Evolutionary conservation across 2,888 invertebrate genomes (phyloP).

Genomic region (Eledona agricola): DNA sequence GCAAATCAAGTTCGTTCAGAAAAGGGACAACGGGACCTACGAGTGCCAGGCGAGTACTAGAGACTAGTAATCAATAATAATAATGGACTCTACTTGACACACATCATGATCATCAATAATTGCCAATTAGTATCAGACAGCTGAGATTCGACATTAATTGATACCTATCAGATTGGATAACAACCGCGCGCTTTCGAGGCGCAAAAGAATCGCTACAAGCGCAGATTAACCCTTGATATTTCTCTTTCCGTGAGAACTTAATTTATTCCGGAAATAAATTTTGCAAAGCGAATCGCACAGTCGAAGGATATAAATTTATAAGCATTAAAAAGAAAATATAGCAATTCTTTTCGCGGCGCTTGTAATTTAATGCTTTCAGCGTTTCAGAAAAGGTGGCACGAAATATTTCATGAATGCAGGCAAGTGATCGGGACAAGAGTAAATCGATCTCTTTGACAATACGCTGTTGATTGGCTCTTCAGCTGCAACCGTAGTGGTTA

Average conservation of each 20-base stretch:
- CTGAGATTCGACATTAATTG: conserved; percentile 29
- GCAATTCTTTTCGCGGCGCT: conserved; percentile 32
- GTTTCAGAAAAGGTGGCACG: conserved; percentile 18
- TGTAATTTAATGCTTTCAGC: conserved; percentile 33
- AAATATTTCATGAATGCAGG: conserved; percentile 29
- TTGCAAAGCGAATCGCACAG: conserved; percentile 25
- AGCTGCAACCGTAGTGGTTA: no score
- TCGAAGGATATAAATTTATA: conserved; percentile 33
- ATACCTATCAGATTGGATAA: conserved; percentile 22
- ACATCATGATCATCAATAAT: conserved; percentile 37
- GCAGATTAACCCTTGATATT: conserved; percentile 21
- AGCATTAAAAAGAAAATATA: conserved; percentile 34
- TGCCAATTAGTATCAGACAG: conserved; percentile 34
- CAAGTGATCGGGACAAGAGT: no score
- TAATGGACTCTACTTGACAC: no score
- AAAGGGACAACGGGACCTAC: conserved; percentile 92
- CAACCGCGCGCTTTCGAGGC: no score
- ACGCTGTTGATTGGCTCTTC: no score
- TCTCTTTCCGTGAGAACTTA: conserved; percentile 44
- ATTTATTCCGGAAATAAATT: conserved; percentile 43
- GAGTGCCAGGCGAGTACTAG: conserved; percentile 87
- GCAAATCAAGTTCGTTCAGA: conserved; percentile 93
- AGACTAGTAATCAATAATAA: no score
- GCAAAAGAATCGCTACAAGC: conserved; percentile 15
- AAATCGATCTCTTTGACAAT: no score